A percentile compares a stretch with the other conserved stretches of the same genome.
These are phyloP conservation scores for Flexamia atlantica DNA, from an alignment of 2,888 invertebrate genomes.

Conservation along the genomic window DNA sequence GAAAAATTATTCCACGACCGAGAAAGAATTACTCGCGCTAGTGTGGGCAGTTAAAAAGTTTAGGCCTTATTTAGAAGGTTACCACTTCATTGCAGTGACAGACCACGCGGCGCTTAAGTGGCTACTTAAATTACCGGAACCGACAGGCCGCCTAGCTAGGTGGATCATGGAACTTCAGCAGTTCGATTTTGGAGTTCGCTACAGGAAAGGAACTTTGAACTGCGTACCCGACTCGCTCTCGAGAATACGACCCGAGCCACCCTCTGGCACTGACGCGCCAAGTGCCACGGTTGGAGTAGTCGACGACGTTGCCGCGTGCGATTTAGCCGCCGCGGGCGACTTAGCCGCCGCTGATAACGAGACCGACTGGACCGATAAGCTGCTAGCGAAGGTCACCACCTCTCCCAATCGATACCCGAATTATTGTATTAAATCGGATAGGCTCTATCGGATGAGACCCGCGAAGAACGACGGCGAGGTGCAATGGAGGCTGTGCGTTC, in stretches of 20 bases:
- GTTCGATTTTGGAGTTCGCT: slow-evolving; percentile 26
- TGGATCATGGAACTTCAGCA: slow-evolving; percentile 67
- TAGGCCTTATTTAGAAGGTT: slow-evolving; percentile 69
- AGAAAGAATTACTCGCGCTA: slow-evolving; percentile 69
- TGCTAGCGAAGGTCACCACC: not conserved
- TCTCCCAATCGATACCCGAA: not conserved
- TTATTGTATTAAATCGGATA: not conserved
- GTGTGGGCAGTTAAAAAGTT: slow-evolving; percentile 68
- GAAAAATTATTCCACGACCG: slow-evolving; percentile 67
- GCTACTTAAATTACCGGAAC: slow-evolving; percentile 66
- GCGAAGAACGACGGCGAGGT: not conserved
- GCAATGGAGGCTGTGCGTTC: not conserved
- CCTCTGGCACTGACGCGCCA: not conserved
- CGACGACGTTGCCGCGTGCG: not conserved
- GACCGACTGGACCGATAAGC: not conserved
- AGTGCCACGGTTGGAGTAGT: not conserved
- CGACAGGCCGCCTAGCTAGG: slow-evolving; percentile 65
- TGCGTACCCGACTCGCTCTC: slow-evolving; percentile 37
- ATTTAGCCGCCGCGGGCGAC: not conserved
- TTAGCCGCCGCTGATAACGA: not conserved
- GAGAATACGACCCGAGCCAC: not conserved
- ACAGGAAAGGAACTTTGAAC: slow-evolving; percentile 37
- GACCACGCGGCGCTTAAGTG: slow-evolving; percentile 66
- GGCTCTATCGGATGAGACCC: not conserved
- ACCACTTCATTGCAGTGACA: slow-evolving; percentile 54